Evolutionary conservation across 2,888 invertebrate genomes (phyloP), one percentile per base, ranked within the genome.

Genomic region (Amblyteles armatorius): DNA sequence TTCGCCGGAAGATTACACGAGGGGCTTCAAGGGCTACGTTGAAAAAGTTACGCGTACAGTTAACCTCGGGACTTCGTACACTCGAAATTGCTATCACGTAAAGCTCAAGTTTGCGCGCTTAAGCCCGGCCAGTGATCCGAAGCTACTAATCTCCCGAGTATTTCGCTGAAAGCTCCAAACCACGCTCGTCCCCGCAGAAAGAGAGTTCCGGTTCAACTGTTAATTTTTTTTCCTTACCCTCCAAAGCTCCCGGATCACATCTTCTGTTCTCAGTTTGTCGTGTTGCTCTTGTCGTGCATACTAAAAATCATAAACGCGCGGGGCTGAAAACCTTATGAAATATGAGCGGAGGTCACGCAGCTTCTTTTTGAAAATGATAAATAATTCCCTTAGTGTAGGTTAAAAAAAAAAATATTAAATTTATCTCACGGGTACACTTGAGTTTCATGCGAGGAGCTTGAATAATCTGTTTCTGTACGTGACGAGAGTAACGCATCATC

Each of bases 141-240:
- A 86, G 83, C 85, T 86, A 82, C 86, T 87, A 86, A 87, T 87
- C 87, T 87, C 86, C 76, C 83, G 73, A 84, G 81, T 80, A 86
- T 85, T 83, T 80, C 69, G 78, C 60, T 48, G 78, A 78, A 36
- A 68, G 63, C 78, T 60, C 40, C 48, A 50, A 55, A 80, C 72
- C 73, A 22, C 22, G 48, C 48, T 16, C 40, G 11, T 48, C 26
- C 2, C 13, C 22, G 4, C 33, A 11, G 52, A 19, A 5, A 36
- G n/a, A 65, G 63, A 65, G 36, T 83, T 74, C 73, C 36, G 7
- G 50, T 36, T 40, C n/a, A 26, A 48, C 63, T 65, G 40, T 72
- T 40, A 5, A 40, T 63, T 48, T 48, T 79, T 50, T 11, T 79
- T 65, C 44, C 36, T 79, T 57, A 5, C 29, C 22, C 52, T 6